A percentile compares a stretch with the other conserved stretches of the same genome.
Evolutionary conservation across 1,140 invertebrate species (phyloP).

Genomic region (Tribolium castaneum): DNA sequence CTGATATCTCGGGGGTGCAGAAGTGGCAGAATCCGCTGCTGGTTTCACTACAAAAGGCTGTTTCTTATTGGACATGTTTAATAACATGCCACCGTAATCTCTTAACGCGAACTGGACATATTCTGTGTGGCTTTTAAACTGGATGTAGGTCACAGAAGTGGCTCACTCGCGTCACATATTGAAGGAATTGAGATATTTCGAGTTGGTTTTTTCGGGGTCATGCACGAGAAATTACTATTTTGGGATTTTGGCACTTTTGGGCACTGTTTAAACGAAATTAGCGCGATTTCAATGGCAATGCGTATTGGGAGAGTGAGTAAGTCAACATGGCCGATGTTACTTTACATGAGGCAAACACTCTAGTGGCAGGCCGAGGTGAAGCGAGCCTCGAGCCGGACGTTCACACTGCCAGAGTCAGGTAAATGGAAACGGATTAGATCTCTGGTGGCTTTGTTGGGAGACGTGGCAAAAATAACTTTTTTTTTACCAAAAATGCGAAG

Average conservation of each 20-base stretch:
- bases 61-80: conserved; percentile 63
- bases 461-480: too few relatives aligned
- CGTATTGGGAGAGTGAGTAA: conserved; percentile 29
- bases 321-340: conserved; percentile 53
- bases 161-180: conserved; percentile 49
- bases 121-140: conserved; percentile 50
- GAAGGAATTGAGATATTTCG: conserved; percentile 2
- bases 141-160: conserved; percentile 56
- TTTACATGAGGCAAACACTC: conserved; percentile 1
- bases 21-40: conserved; percentile 49
- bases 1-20: conserved; percentile 73
- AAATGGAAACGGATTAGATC: too few relatives aligned
- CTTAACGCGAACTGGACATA: conserved; percentile 47
- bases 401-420: too few relatives aligned
- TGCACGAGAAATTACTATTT: background rate
- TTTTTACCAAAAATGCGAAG: too few relatives aligned
- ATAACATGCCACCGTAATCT: conserved; percentile 47
- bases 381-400: background rate
- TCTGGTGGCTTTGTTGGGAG: too few relatives aligned
- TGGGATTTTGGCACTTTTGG: conserved; percentile 42
- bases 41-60: conserved; percentile 58
- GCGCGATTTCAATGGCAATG: conserved; percentile 9
- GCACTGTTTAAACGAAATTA: background rate
- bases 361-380: background rate
- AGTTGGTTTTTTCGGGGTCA: background rate